These are phyloP conservation scores for Exaiptasia diaphana DNA, from an alignment of 64 coral and sea anemone species.

Conservation along the genomic window DNA sequence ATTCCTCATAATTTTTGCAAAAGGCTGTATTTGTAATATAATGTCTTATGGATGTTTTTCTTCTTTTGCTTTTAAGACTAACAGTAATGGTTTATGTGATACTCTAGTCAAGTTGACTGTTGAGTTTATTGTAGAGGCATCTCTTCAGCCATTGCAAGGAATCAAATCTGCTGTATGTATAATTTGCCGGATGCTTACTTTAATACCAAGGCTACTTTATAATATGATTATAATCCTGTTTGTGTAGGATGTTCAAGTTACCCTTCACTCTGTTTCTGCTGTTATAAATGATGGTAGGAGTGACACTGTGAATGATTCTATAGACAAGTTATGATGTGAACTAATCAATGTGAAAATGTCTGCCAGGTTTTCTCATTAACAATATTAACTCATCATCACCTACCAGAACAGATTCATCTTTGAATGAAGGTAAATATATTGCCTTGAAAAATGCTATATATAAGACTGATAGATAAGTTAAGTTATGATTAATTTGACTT, in stretches of 20 bases:
- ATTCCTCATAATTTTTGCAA: neutral
- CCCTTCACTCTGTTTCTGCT: neutral
- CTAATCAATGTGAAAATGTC: neutral
- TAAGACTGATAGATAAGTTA: neutral
- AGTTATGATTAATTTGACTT: too few species aligned
- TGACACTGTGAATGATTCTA: neutral
- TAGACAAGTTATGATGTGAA: neutral
- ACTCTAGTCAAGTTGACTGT: neutral
- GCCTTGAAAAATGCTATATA: neutral
- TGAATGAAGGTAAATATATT: neutral
- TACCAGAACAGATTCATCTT: neutral
- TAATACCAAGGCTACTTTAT: neutral
- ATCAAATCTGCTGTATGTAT: neutral
- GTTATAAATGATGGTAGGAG: conserved; percentile 19
- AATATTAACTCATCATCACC: neutral
- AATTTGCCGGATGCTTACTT: neutral
- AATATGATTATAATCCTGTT: neutral
- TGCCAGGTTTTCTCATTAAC: neutral
- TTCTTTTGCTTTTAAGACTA: too few species aligned
- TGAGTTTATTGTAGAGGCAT: neutral
- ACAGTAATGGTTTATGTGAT: neutral
- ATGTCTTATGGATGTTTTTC: neutral
- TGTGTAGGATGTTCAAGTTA: conserved; percentile 2
- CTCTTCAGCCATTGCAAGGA: neutral
- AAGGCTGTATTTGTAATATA: neutral